These are phyloP conservation scores for Rhinichthys klamathensis DNA, from an alignment of 2,113 vertebrate species.

Conservation along the genomic window DNA sequence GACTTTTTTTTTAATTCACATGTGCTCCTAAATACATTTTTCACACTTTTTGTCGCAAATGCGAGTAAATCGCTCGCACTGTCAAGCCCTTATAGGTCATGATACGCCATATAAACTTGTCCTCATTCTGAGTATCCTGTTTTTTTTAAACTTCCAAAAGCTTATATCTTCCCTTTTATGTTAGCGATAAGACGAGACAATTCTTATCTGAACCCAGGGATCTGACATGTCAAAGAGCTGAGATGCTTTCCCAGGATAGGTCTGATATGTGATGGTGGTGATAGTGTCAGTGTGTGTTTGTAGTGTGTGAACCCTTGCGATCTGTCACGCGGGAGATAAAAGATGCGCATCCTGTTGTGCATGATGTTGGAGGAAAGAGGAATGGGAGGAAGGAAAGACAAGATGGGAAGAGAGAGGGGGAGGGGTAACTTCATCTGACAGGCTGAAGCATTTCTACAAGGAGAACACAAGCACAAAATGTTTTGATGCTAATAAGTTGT, in stretches of 20 bases:
- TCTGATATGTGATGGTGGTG: slow-evolving; percentile 33
- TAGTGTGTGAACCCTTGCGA: slow-evolving; percentile 13
- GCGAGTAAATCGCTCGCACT: no score
- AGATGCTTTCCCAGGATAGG: slow-evolving; percentile 36
- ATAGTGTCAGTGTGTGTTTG: slow-evolving; percentile 29
- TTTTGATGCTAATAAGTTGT: no score
- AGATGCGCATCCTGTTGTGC: slow-evolving; percentile 46
- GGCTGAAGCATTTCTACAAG: background rate
- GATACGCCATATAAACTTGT: background rate
- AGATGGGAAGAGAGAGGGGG: background rate
- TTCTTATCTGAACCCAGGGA: slow-evolving; percentile 21
- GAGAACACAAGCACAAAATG: background rate
- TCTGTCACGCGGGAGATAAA: slow-evolving; percentile 39
- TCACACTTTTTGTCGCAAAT: no score
- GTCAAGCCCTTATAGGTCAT: background rate
- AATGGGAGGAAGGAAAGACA: background rate
- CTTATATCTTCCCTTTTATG: slow-evolving; percentile 1
- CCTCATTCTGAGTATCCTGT: slow-evolving; percentile 10
- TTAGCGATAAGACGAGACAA: slow-evolving; percentile 12
- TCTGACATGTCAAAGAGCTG: slow-evolving; percentile 39
- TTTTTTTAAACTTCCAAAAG: background rate
- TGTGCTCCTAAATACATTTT: no score
- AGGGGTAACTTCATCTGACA: background rate
- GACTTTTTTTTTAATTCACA: no score
- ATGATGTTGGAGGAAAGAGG: slow-evolving; percentile 13